A percentile compares a stretch with the other conserved stretches of the same genome.
Conservation (phyloP, 2,888 invertebrate genomes). For the Teleogryllus oceanicus region DNA sequence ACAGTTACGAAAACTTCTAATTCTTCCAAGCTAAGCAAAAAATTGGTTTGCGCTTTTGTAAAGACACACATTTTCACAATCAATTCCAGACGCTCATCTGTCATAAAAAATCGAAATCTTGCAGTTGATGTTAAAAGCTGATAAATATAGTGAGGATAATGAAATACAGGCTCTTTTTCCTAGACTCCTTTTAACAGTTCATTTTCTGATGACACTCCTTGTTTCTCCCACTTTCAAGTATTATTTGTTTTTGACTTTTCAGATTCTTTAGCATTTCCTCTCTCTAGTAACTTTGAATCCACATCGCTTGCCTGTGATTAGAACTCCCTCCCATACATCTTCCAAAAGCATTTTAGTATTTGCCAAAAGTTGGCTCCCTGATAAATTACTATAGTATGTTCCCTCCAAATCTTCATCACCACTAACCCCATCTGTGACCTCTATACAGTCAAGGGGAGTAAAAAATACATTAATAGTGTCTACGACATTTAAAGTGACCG, state of each 20-base stretch:
- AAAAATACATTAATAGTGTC: not conserved
- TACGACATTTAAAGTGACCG: not conserved
- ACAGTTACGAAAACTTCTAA: not conserved
- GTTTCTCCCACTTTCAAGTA: not conserved
- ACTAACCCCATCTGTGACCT: conserved; percentile 11
- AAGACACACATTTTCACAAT: not conserved
- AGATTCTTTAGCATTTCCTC: not conserved
- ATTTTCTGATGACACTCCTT: not conserved
- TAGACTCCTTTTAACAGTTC: not conserved
- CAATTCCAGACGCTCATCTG: not conserved
- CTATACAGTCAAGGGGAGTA: not conserved
- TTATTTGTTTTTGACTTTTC: not conserved
- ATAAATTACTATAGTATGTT: conserved; percentile 21
- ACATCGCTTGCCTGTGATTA: not conserved
- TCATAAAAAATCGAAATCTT: conserved; percentile 12
- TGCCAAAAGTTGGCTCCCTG: not conserved
- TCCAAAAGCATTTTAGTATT: not conserved
- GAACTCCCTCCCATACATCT: not conserved
- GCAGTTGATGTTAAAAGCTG: not conserved
- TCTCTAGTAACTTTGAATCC: not conserved
- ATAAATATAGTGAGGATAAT: not conserved
- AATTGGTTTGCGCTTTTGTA: conserved; percentile 20
- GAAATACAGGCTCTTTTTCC: not conserved
- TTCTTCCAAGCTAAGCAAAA: not conserved
- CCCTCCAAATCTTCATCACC: conserved; percentile 18